Conservation (phyloP, 2,113 vertebrate genomes). For the Ameiurus melas region DNA sequence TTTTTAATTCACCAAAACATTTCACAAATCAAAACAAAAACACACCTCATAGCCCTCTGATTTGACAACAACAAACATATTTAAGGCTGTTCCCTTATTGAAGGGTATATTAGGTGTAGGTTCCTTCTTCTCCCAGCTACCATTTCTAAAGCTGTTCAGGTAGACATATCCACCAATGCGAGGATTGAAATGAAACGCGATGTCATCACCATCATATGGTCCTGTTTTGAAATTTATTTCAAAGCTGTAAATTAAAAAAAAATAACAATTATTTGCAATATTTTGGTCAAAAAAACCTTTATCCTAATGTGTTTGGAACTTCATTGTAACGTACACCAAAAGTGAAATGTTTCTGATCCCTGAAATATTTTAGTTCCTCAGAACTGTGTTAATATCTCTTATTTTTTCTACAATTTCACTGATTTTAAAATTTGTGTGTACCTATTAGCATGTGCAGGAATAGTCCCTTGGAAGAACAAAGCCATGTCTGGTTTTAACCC, state of each 20-base stretch:
- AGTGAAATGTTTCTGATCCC: background rate
- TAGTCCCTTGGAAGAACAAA: background rate
- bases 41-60: slow-evolving; percentile 25
- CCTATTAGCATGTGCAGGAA: background rate
- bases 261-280: too few species aligned
- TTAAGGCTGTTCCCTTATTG: slow-evolving; percentile 19
- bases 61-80: slow-evolving; percentile 15
- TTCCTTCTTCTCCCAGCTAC: slow-evolving; percentile 7
- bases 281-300: too few species aligned
- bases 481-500: background rate
- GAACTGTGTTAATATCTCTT: background rate
- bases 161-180: background rate
- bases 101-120: background rate
- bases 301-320: background rate
- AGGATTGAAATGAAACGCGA: background rate
- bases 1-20: background rate
- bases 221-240: slow-evolving; percentile 21
- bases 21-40: background rate
- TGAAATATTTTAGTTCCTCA: background rate
- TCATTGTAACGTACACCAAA: background rate
- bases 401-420: background rate
- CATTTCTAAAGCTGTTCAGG: slow-evolving; percentile 26
- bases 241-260: slow-evolving; percentile 12
- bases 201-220: slow-evolving; percentile 7
- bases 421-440: background rate